phyloP scores from a whole-genome alignment of 2,797 vertebrate genomes.

The Craterocephalus amniculus region DNA sequence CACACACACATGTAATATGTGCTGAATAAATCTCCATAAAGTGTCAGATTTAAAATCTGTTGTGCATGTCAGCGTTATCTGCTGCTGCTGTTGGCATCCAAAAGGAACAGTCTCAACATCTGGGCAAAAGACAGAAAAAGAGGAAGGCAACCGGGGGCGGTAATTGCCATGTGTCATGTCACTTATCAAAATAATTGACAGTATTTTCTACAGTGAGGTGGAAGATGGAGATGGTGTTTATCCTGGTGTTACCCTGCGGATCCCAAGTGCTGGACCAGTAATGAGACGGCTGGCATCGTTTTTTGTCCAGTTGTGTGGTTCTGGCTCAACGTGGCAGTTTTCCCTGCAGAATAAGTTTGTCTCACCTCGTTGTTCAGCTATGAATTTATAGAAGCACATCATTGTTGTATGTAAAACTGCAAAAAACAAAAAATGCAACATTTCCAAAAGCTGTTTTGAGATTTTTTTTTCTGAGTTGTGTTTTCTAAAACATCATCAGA shows the following conservation, averaged over 20 bases:
- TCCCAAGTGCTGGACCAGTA: conserved; percentile 39
- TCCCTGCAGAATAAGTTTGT: background rate
- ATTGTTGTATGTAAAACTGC: background rate
- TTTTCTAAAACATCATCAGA: background rate
- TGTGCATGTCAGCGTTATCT: conserved; percentile 49
- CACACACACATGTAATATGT: conserved; percentile 41
- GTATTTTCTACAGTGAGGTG: conserved; percentile 53
- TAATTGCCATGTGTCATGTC: conserved; percentile 66
- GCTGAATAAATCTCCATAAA: conserved; percentile 72
- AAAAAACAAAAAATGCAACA: background rate
- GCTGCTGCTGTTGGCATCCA: conserved; percentile 45
- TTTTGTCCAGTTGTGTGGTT: conserved; percentile 4
- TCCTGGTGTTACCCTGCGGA: conserved; percentile 21
- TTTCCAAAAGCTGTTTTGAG: background rate
- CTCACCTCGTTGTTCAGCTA: background rate
- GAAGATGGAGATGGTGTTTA: conserved; percentile 43
- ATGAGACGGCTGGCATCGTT: conserved; percentile 44
- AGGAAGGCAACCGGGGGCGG: conserved; percentile 44
- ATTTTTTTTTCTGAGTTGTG: background rate
- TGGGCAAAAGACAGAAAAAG: conserved; percentile 41
- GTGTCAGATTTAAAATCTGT: conserved; percentile 51
- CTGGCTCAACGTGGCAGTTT: conserved; percentile 1
- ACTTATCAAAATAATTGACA: conserved; percentile 74
- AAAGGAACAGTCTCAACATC: conserved; percentile 56
- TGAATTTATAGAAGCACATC: background rate